Conservation (phyloP, 2,113 vertebrate species). For the Lota lota region DNA sequence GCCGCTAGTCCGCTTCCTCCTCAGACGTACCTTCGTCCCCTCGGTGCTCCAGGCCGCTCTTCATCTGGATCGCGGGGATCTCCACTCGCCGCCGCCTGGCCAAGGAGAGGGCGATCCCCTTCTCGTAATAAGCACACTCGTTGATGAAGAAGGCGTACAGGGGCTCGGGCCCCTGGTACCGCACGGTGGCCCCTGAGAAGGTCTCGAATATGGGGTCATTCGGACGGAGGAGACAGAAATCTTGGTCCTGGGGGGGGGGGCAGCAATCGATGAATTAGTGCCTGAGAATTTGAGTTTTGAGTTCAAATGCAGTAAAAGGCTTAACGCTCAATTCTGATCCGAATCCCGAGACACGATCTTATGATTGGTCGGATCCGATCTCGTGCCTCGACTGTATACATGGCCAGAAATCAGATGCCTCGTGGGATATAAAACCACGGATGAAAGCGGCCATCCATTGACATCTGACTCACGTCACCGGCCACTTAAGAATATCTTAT, state of each 20-base stretch:
- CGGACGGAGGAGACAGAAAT: conserved; percentile 64
- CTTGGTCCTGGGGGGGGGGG: conserved; percentile 55
- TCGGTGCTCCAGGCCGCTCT: conserved; percentile 30
- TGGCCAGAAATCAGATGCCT: too few species aligned
- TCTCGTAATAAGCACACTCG: conserved; percentile 72
- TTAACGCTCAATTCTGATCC: too few species aligned
- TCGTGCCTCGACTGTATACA: too few species aligned
- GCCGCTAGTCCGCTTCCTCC: conserved; percentile 12
- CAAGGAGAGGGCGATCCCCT: conserved; percentile 65
- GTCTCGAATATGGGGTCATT: conserved; percentile 68
- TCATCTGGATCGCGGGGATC: conserved; percentile 49
- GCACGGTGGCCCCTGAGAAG: conserved; percentile 63
- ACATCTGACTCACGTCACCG: too few species aligned
- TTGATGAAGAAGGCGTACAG: conserved; percentile 72
- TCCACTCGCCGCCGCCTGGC: conserved; percentile 49
- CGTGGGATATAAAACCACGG: too few species aligned
- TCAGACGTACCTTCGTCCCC: conserved; percentile 24
- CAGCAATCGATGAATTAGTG: too few species aligned
- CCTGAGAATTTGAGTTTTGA: not conserved
- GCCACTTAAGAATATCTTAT: too few species aligned
- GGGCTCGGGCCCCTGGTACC: conserved; percentile 54
- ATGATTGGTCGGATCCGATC: too few species aligned
- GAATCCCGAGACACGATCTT: too few species aligned
- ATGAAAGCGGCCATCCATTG: too few species aligned
- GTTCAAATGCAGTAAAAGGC: too few species aligned